Conservation (phyloP, 2,888 invertebrate species). For the Alloscopus bannaensis region DNA sequence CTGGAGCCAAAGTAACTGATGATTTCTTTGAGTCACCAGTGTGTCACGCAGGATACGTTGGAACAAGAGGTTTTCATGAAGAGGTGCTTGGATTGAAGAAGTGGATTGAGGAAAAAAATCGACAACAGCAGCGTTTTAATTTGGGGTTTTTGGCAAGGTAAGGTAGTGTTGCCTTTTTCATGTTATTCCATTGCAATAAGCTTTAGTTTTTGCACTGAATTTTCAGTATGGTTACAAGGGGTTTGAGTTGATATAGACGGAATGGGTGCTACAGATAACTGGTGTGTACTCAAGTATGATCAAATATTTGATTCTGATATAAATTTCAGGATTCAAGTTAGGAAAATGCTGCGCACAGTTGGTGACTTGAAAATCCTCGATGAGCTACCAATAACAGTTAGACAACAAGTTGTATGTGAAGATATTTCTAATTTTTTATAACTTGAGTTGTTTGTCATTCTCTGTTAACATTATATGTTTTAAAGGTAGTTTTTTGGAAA, state of each 20-base stretch:
- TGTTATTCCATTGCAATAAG: too few relatives aligned
- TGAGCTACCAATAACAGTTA: neutral
- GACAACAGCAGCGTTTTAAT: neutral
- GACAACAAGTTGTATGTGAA: neutral
- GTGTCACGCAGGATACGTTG: conserved; percentile 5
- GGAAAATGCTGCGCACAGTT: neutral
- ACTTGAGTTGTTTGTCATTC: too few relatives aligned
- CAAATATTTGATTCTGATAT: neutral
- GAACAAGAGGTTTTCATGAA: neutral
- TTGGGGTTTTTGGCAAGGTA: conserved; percentile 25
- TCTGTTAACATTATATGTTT: too few relatives aligned
- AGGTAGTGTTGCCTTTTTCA: neutral
- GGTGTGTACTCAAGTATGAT: neutral
- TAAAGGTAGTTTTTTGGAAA: too few relatives aligned
- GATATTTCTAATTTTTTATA: neutral
- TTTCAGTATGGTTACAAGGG: too few relatives aligned
- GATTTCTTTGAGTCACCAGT: neutral
- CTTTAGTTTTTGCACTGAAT: too few relatives aligned
- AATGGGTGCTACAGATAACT: too few relatives aligned
- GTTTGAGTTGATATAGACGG: too few relatives aligned
- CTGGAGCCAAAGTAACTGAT: conserved; percentile 14
- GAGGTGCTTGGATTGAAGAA: conserved; percentile 4
- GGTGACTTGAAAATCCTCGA: neutral
- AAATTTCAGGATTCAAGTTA: neutral
- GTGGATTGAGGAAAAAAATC: conserved; percentile 11